phyloP scores from a whole-genome alignment of 30 jellyfish, hydroid and myxozoan species.

The Morbakka virulenta region DNA sequence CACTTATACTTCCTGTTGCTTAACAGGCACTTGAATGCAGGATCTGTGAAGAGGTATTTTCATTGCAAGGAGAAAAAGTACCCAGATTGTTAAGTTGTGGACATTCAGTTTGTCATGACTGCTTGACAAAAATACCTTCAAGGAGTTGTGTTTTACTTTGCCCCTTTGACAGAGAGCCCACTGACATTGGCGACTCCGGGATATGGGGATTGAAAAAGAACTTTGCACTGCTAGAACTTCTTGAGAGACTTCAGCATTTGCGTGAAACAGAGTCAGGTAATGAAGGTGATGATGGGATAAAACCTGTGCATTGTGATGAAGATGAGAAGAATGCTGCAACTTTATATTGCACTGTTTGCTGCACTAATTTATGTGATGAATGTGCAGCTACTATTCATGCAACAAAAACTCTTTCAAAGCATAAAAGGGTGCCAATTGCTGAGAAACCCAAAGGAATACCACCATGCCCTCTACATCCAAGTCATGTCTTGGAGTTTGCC shows the following conservation, averaged over 20 bases:
- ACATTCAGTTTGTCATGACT: constrained; percentile 95
- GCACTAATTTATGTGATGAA: constrained; percentile 72
- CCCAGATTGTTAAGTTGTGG: constrained; percentile 94
- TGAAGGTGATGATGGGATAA: constrained; percentile 20
- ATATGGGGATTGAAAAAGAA: constrained; percentile 95
- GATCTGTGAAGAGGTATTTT: constrained; percentile 82
- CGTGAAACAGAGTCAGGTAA: constrained; percentile 6
- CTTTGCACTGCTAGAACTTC: constrained; percentile 81
- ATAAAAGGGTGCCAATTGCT: constrained; percentile 70
- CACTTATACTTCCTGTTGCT: no score
- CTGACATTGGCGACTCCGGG: constrained; percentile 88
- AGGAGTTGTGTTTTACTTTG: constrained; percentile 53
- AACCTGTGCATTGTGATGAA: constrained; percentile 70
- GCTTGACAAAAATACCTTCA: constrained; percentile 65
- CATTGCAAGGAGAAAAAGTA: constrained; percentile 81
- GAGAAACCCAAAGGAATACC: constrained; percentile 90
- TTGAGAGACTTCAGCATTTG: constrained; percentile 64
- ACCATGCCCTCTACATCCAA: constrained; percentile 87
- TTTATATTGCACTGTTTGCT: constrained; percentile 78
- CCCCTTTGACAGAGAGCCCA: constrained; percentile 92
- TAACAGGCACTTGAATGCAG: constrained; percentile 89
- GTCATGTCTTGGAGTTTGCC: constrained; percentile 91
- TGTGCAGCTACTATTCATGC: constrained; percentile 75
- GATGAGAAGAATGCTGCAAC: constrained; percentile 75
- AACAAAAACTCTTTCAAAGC: constrained; percentile 75